Evolutionary conservation across 2,888 invertebrate genomes (phyloP).

Genomic region (Yponomeuta sedellus): DNA sequence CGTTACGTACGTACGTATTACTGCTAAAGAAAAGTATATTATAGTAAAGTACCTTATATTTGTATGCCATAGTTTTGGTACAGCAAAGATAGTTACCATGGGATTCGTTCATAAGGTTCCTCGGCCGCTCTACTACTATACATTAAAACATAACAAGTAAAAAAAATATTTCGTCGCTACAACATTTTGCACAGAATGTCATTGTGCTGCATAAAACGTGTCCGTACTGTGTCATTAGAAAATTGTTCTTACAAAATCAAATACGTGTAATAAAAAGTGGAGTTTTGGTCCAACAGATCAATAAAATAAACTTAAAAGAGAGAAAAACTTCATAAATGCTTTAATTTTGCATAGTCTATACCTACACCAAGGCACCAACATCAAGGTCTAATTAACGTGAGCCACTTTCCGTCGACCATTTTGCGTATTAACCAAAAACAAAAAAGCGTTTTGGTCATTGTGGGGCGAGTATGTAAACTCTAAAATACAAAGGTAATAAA

Average conservation of each 20-base stretch:
- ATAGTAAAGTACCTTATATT: too few species aligned
- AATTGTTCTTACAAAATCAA: background rate
- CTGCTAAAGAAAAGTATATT: too few species aligned
- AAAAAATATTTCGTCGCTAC: conserved; percentile 7
- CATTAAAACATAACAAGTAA: conserved; percentile 13
- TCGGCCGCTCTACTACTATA: background rate
- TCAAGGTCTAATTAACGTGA: background rate
- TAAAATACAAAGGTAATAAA: background rate
- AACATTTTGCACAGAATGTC: background rate
- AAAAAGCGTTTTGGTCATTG: background rate
- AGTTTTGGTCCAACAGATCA: conserved; percentile 7
- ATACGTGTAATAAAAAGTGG: background rate
- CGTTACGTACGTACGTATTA: too few species aligned
- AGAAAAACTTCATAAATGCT: conserved; percentile 1
- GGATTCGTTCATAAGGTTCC: too few species aligned
- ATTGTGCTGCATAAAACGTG: background rate
- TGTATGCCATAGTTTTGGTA: too few species aligned
- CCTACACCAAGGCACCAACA: conserved; percentile 15
- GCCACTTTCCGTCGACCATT: background rate
- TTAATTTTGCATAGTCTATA: conserved; percentile 10
- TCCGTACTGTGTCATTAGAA: background rate
- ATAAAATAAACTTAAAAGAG: background rate
- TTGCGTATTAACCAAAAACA: background rate
- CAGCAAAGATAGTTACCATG: too few species aligned
- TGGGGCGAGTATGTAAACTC: background rate